Percentiles rank a stretch among this genome's conserved stretches.
Conservation (phyloP, 2,113 vertebrate species). For the Oryzias melastigma region DNA sequence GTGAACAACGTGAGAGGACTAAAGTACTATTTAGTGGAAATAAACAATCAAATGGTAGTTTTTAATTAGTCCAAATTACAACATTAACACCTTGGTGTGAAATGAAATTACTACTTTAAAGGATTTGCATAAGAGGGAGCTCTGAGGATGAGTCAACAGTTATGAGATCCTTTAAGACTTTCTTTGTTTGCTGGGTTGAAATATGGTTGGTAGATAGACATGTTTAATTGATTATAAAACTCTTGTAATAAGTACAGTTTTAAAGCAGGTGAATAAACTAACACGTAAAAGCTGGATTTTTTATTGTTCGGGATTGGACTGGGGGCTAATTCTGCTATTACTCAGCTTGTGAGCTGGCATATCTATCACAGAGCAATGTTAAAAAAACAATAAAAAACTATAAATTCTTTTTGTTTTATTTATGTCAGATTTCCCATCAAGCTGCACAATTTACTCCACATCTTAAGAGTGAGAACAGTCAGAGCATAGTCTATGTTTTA, state of each 20-base stretch:
- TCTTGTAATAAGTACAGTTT: neutral
- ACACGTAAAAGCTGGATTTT: too few relatives aligned
- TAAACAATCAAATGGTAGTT: slow-evolving; percentile 2
- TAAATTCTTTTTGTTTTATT: too few relatives aligned
- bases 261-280: too few relatives aligned
- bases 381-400: too few relatives aligned
- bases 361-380: too few relatives aligned
- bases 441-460: too few relatives aligned
- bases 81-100: neutral
- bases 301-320: too few relatives aligned
- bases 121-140: neutral
- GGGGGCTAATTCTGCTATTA: too few relatives aligned
- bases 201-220: neutral
- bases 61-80: neutral
- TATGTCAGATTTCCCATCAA: too few relatives aligned
- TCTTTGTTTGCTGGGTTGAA: neutral
- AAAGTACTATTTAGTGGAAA: neutral
- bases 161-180: neutral
- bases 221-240: slow-evolving; percentile 1
- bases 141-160: neutral
- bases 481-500: too few relatives aligned
- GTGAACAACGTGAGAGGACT: neutral
- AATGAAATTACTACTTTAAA: slow-evolving; percentile 2
- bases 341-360: too few relatives aligned
- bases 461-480: too few relatives aligned